Percentiles rank a stretch among this genome's conserved stretches.
phyloP scores from a whole-genome alignment of 2,888 invertebrate species.

The Tigriopus californicus region DNA sequence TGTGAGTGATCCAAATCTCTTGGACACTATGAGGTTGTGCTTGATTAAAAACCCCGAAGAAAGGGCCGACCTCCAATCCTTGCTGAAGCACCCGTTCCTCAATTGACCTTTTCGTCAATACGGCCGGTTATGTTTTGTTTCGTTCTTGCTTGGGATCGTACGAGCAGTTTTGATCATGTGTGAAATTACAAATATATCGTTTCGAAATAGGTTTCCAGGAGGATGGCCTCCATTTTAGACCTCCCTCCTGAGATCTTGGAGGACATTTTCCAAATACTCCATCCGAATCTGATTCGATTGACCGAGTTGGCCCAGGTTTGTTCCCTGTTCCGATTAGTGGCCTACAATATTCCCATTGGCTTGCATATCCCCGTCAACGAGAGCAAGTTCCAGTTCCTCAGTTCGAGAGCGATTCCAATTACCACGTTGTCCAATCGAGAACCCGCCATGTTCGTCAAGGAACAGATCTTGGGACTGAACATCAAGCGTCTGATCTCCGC shows the following conservation, averaged over 20 bases:
- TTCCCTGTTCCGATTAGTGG: neutral
- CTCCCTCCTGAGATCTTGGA: neutral
- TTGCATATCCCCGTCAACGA: neutral
- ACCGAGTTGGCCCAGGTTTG: neutral
- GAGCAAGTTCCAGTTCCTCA: neutral
- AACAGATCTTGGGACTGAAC: neutral
- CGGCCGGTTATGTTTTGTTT: neutral
- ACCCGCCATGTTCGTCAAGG: neutral
- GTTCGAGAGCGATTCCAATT: neutral
- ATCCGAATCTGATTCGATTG: neutral
- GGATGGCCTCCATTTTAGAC: neutral
- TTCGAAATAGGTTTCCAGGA: neutral
- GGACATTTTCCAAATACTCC: neutral
- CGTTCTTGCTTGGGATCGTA: neutral
- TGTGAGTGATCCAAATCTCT: neutral
- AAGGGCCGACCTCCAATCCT: neutral
- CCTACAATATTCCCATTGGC: neutral
- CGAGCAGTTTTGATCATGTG: neutral
- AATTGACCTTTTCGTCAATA: neutral
- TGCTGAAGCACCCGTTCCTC: neutral
- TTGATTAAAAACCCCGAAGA: neutral
- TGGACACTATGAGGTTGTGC: conserved; percentile 2
- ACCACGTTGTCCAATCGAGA: neutral
- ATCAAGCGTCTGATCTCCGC: neutral
- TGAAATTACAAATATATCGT: neutral